Percentiles rank a stretch among this genome's conserved stretches.
Conservation (phyloP, 2,888 invertebrate genomes). For the Apamea sordens region DNA sequence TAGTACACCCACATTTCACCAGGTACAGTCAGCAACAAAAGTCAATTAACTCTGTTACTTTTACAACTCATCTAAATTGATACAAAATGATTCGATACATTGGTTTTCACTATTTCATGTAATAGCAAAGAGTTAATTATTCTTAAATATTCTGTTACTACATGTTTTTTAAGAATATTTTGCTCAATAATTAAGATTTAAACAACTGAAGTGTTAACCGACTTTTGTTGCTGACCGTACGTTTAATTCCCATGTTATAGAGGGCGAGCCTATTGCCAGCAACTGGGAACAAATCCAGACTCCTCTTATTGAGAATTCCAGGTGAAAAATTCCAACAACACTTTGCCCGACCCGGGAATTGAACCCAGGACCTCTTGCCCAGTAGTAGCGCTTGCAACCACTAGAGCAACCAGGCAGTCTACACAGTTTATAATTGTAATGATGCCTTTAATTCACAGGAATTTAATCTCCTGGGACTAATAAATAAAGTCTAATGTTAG, state of each 20-base stretch:
- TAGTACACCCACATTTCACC: background rate
- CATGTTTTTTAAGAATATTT: too few relatives aligned
- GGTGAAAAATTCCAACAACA: background rate
- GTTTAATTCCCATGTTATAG: background rate
- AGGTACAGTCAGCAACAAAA: too few relatives aligned
- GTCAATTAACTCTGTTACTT: too few relatives aligned
- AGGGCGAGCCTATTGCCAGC: background rate
- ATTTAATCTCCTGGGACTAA: background rate
- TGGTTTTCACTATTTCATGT: too few relatives aligned
- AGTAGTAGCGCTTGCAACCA: background rate
- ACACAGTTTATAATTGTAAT: slow-evolving; percentile 9
- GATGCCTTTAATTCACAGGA: background rate
- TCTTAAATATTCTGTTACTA: too few relatives aligned
- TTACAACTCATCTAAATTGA: too few relatives aligned
- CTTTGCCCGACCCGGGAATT: background rate
- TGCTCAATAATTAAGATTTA: too few relatives aligned
- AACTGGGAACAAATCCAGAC: background rate
- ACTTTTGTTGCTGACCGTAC: too few relatives aligned
- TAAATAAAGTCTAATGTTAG: slow-evolving; percentile 10
- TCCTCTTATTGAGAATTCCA: background rate
- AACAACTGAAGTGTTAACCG: too few relatives aligned
- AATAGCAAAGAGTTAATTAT: too few relatives aligned
- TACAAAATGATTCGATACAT: too few relatives aligned
- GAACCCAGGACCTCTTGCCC: background rate
- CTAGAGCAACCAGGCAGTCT: background rate